phyloP scores from a whole-genome alignment of 2,113 vertebrate species.

The Orycteropus afer region DNA sequence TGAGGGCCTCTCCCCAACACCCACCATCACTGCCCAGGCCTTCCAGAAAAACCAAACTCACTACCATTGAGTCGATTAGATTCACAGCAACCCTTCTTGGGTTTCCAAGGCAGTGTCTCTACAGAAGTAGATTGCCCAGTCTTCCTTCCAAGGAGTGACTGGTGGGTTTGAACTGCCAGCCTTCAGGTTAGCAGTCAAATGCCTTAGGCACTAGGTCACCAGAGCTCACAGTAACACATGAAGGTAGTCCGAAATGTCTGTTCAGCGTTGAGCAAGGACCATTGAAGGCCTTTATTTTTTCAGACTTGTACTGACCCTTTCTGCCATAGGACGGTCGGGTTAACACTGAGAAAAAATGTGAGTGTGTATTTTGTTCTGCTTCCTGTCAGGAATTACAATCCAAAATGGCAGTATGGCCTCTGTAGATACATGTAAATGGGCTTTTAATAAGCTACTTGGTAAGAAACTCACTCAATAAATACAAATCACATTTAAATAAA shows the following conservation, averaged over 20 bases:
- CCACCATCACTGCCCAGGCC: no score
- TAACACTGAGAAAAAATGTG: background rate
- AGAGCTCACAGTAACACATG: background rate
- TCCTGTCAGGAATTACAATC: background rate
- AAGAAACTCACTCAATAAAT: background rate
- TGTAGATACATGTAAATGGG: background rate
- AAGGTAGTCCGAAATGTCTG: background rate
- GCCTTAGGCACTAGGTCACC: no score
- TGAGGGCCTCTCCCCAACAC: no score
- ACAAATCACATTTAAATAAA: slow-evolving; percentile 25
- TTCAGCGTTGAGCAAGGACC: background rate
- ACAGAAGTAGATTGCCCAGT: no score
- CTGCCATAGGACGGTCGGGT: background rate
- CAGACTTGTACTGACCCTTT: background rate
- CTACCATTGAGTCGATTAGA: no score
- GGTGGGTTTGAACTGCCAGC: no score
- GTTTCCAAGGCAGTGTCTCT: no score
- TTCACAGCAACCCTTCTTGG: no score
- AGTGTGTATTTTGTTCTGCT: no score
- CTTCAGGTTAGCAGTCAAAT: no score
- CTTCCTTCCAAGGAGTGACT: no score
- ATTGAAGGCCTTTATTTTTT: background rate
- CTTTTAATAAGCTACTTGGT: background rate
- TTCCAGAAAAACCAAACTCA: no score
- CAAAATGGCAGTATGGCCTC: background rate